Base-by-base conservation (phyloP, 2,113 vertebrate species). In the Petroica traversi region DNA sequence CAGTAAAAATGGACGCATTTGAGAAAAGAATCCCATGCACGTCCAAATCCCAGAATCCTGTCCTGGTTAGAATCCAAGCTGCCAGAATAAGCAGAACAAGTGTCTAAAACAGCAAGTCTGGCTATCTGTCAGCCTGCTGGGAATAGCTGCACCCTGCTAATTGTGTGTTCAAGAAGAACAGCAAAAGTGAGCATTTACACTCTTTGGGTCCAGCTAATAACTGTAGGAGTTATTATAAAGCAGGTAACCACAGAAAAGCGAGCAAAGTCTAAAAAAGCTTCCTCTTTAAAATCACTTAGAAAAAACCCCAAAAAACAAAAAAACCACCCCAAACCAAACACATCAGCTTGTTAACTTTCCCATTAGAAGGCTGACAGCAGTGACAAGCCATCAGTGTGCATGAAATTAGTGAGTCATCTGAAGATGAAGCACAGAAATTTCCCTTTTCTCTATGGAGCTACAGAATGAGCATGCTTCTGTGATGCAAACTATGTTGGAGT, bases 321-420 rank as follows among this genome's bases (percentile, higher is more conserved):
- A 41, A 41, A 12, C 41, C 41, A 11, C n/a, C n/a, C n/a, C n/a
- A n/a, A n/a, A n/a, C n/a, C n/a, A n/a, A n/a, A n/a, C 59, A 38
- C 17, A 31, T 85, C 1, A 1, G 28, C 59, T 86, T 86, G 40
- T 72, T 94, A 77, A 61, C 46, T 89, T 91, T 58, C 49, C 71
- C 51, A 80, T 88, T 78, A 92, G 36, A 77, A 71, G 59, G 64
- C 72, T 86, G 77, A 87, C 66, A 85, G 77, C 79, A 82, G 73
- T 67, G 87, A 96, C 54, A 88, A 90, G 57, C 45, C 48, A 81
- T 81, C 63, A 83, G n/a, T 8, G 8, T 62, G 68, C 49, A 77
- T 43, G 33, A 88, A 96, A 80, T 86, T 69, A 67, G 84, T 55
- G 74, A 94, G 58, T 68, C 78, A 91, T 87, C 69, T 83, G 25